Evolutionary conservation across 2,113 vertebrate genomes (phyloP).

Genomic region (Anarrhichthys ocellatus): DNA sequence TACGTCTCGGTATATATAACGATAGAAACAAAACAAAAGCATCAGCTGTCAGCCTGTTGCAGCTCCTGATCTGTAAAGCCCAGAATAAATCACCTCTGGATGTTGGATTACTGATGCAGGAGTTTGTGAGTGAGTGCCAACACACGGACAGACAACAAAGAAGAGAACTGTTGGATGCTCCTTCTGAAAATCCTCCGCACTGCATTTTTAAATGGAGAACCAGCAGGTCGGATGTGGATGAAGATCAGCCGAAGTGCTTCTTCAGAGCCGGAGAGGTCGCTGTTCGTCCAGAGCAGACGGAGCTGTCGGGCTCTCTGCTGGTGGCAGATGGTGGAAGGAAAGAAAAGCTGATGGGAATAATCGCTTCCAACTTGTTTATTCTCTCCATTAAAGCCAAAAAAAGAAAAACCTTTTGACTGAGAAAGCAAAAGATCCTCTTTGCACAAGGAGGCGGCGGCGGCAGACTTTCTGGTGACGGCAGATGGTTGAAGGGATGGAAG

Average conservation of each 20-base stretch:
- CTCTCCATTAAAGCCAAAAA: conserved; percentile 27
- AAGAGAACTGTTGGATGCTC: background rate
- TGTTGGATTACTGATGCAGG: background rate
- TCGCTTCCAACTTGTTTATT: conserved; percentile 48
- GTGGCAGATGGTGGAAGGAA: conserved; percentile 47
- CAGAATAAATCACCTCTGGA: background rate
- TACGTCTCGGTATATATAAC: background rate
- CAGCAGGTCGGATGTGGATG: background rate
- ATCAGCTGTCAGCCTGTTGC: background rate
- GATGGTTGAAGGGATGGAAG: conserved; percentile 33
- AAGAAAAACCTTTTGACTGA: conserved; percentile 39
- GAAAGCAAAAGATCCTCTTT: conserved; percentile 36
- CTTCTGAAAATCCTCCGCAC: too few species aligned
- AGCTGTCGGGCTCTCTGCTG: background rate
- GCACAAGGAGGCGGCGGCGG: background rate
- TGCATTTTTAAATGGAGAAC: background rate
- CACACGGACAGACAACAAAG: background rate
- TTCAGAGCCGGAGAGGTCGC: background rate
- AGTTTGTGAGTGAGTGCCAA: background rate
- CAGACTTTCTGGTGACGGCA: conserved; percentile 33
- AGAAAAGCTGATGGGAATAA: conserved; percentile 35
- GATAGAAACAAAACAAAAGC: background rate
- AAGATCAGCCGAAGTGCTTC: background rate
- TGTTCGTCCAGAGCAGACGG: conserved; percentile 3
- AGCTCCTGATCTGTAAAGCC: background rate